Conservation (phyloP, 2,888 invertebrate species). For the Pollenia griseotomentosa region DNA sequence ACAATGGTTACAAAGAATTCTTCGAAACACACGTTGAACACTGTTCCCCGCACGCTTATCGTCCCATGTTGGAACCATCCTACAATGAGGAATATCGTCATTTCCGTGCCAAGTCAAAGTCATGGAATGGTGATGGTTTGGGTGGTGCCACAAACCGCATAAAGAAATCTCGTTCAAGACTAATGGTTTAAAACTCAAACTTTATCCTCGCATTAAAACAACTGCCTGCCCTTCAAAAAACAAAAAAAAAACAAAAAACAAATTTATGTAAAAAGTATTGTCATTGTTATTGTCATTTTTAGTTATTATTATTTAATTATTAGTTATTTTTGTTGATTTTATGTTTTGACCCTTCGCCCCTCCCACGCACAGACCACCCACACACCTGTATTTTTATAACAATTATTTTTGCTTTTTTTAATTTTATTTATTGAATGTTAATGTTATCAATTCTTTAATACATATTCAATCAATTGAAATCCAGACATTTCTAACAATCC, state of each 20-base stretch:
- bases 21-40: conserved; percentile 88
- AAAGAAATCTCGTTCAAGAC: conserved; percentile 83
- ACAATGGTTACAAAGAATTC: conserved; percentile 95
- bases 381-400: conserved; percentile 55
- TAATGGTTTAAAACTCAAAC: conserved; percentile 80
- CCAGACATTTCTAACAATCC: conserved; percentile 56
- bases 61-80: conserved; percentile 93
- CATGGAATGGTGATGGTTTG: conserved; percentile 86
- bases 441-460: conserved; percentile 62
- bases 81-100: conserved; percentile 89
- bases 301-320: conserved; percentile 71
- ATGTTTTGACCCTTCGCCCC: conserved; percentile 56
- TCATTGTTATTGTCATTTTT: conserved; percentile 73
- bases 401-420: conserved; percentile 41
- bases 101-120: conserved; percentile 91
- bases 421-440: conserved; percentile 68
- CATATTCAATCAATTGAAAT: conserved; percentile 13
- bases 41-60: conserved; percentile 90
- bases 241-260: conserved; percentile 52
- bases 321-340: conserved; percentile 74
- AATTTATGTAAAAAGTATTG: conserved; percentile 72
- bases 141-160: conserved; percentile 80
- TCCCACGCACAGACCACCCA: conserved; percentile 35
- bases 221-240: conserved; percentile 64
- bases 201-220: not conserved